Conservation (phyloP, 2,888 invertebrate species). For the Polylopha cassiicola region DNA sequence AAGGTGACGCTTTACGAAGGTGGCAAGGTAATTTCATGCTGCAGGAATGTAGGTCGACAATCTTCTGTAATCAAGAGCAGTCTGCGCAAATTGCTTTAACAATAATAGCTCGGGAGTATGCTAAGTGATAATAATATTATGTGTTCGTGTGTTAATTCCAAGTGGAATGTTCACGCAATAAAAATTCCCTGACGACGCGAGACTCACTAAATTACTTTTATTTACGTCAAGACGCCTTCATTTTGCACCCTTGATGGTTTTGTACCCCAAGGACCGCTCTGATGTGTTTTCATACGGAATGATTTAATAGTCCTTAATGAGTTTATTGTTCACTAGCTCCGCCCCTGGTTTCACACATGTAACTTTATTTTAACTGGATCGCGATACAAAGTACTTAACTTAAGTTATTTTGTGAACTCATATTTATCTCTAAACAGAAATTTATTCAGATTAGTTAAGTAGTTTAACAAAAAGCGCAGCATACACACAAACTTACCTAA, state of each 20-base stretch:
- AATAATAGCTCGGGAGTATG: conserved; percentile 15
- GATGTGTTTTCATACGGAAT: conserved; percentile 11
- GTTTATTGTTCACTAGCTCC: no score
- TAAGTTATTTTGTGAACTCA: no score
- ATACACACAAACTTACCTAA: no score
- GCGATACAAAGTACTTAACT: no score
- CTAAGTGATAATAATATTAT: conserved; percentile 33
- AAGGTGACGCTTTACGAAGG: background rate
- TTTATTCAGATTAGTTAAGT: no score
- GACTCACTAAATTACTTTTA: conserved; percentile 50
- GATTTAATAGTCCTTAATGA: conserved; percentile 15
- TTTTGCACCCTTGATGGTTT: conserved; percentile 33
- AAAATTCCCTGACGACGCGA: conserved; percentile 48
- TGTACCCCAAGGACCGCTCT: conserved; percentile 17
- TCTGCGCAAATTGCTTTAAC: conserved; percentile 20
- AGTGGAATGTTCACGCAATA: conserved; percentile 43
- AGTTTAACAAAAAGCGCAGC: no score
- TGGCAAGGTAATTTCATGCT: no score
- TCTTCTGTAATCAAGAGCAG: conserved; percentile 21
- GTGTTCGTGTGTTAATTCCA: conserved; percentile 47
- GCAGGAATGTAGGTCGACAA: conserved; percentile 16
- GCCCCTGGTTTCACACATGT: no score
- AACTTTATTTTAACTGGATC: no score
- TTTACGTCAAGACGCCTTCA: conserved; percentile 43
- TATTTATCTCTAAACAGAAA: no score